Conservation (phyloP, 2,888 invertebrate genomes). For the Lacanobia oleracea region DNA sequence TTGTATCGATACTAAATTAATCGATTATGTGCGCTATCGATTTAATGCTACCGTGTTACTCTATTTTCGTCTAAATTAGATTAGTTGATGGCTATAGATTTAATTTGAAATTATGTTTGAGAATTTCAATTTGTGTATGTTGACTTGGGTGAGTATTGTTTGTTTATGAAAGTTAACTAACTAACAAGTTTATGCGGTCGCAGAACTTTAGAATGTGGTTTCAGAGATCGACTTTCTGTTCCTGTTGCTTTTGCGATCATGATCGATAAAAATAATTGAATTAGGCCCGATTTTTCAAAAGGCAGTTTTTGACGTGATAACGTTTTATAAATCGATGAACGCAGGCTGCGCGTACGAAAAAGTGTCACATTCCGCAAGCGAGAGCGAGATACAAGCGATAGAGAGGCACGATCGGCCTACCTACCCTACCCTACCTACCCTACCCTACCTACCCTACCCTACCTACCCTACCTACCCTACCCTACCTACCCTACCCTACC, state of each 20-base stretch:
- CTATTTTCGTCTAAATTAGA: constrained; percentile 63
- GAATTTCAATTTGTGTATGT: neutral
- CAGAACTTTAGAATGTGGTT: neutral
- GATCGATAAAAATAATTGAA: too few species aligned
- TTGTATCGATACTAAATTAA: constrained; percentile 68
- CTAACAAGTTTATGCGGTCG: neutral
- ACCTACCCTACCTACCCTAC: too few species aligned
- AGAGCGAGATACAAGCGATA: too few species aligned
- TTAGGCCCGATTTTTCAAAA: too few species aligned
- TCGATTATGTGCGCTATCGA: constrained; percentile 66
- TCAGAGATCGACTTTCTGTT: neutral
- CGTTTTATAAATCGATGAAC: too few species aligned
- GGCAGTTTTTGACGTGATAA: too few species aligned
- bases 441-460: too few species aligned
- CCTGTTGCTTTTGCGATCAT: neutral
- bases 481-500: too few species aligned
- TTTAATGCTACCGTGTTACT: constrained; percentile 69
- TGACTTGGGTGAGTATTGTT: neutral
- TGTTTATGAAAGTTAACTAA: neutral
- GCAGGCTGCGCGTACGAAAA: too few species aligned
- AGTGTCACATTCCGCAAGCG: too few species aligned
- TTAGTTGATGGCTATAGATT: constrained; percentile 32
- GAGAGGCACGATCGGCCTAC: too few species aligned
- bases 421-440: too few species aligned
- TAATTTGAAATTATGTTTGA: constrained; percentile 18